phyloP scores from a whole-genome alignment of 2,797 vertebrate species.

The Fistularia commersonii region DNA sequence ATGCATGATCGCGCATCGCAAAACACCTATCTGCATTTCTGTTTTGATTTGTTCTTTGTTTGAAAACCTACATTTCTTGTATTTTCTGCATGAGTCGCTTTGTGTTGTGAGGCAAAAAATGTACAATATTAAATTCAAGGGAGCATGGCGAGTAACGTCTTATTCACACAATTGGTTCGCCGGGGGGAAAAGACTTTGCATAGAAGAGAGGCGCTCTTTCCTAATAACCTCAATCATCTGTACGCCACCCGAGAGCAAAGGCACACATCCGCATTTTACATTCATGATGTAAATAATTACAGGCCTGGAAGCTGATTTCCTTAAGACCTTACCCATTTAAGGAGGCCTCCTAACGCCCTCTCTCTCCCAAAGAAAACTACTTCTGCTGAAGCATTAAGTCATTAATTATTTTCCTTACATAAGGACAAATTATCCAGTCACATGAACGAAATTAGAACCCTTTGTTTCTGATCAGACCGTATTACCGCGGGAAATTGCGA shows the following conservation, averaged over 20 bases:
- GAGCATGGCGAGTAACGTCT: slow-evolving; percentile 2
- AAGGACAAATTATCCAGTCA: slow-evolving; percentile 82
- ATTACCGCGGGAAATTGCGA: slow-evolving; percentile 81
- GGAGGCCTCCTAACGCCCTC: slow-evolving; percentile 32
- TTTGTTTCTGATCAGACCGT: slow-evolving; percentile 83
- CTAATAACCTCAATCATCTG: slow-evolving; percentile 36
- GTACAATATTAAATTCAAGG: slow-evolving; percentile 2
- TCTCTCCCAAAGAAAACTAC: slow-evolving; percentile 54
- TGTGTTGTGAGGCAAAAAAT: slow-evolving; percentile 4
- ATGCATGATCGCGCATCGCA: too few species aligned
- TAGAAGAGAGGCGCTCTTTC: slow-evolving; percentile 3
- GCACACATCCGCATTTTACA: slow-evolving; percentile 54
- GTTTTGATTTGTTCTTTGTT: slow-evolving; percentile 4
- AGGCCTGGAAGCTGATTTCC: slow-evolving; percentile 66
- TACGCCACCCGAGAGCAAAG: slow-evolving; percentile 17
- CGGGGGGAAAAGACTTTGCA: too few species aligned
- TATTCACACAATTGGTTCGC: slow-evolving; percentile 4
- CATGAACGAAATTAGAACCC: slow-evolving; percentile 80
- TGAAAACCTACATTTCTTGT: background rate
- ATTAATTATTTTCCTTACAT: slow-evolving; percentile 79
- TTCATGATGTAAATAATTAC: slow-evolving; percentile 70
- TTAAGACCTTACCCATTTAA: slow-evolving; percentile 45
- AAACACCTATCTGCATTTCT: background rate
- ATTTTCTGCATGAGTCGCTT: background rate
- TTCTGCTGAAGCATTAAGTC: slow-evolving; percentile 79